These are phyloP conservation scores for Ascidia mentula DNA, from an alignment of 23 tunicate genomes.

Conservation along the genomic window DNA sequence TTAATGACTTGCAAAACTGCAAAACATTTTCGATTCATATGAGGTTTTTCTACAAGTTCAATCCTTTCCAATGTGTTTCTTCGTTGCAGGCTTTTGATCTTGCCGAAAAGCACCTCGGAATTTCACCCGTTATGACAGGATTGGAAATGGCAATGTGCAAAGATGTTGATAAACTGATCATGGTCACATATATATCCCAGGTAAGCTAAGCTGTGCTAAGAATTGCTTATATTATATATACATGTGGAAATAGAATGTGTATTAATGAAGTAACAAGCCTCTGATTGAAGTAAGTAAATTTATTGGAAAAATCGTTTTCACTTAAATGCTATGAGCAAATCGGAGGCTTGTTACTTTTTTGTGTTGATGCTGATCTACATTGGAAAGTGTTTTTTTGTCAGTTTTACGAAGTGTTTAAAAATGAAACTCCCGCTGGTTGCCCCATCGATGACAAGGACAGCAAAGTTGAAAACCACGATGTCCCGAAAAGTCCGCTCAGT, in stretches of 20 bases:
- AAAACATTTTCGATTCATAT: too few relatives aligned
- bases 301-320: too few relatives aligned
- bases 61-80: too few relatives aligned
- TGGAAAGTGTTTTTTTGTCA: conserved; percentile 4
- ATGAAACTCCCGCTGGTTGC: conserved; percentile 43
- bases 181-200: conserved; percentile 83
- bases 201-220: too few relatives aligned
- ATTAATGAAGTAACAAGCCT: too few relatives aligned
- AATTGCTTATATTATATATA: too few relatives aligned
- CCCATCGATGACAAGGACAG: neutral
- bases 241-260: too few relatives aligned
- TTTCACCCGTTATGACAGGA: conserved; percentile 87
- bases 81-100: conserved; percentile 91
- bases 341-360: too few relatives aligned
- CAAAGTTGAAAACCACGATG: conserved; percentile 25
- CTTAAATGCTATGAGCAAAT: too few relatives aligned
- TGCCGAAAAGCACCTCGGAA: conserved; percentile 74
- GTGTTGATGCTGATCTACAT: neutral
- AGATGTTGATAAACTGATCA: conserved; percentile 65
- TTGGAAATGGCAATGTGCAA: conserved; percentile 58
- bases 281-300: too few relatives aligned
- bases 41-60: too few relatives aligned
- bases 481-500: conserved; percentile 34
- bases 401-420: conserved; percentile 86
- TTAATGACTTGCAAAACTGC: too few relatives aligned